Base-by-base conservation (phyloP, 1,140 invertebrate genomes). In the Pachyrhynchus sulphureomaculatus region DNA sequence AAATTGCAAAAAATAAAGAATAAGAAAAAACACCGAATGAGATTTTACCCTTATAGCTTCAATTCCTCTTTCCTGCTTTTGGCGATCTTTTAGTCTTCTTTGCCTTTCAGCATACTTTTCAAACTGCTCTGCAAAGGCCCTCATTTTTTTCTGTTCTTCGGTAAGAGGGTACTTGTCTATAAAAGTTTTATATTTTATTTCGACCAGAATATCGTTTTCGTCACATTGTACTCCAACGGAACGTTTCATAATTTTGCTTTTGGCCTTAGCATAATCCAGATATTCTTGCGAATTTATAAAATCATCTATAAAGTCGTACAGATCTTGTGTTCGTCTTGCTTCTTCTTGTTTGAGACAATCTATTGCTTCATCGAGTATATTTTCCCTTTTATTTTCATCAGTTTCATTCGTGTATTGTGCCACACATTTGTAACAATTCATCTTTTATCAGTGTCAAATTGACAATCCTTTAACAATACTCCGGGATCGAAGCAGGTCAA, bases 211-310 rank as follows among this genome's bases (percentile, higher is more conserved):
- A 48, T 67, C 65, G 8, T 61, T 52, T 13, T 17, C 5, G 23
- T 52, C 49, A 32, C 51, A 66, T n/a, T 64, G 62, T 2, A 49
- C 58, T 8, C 33, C 17, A 2, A 1, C 17, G 21, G 24, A 23
- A 9, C 37, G 23, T 21, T 67, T 67, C 2, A 41, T 36, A 15
- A 62, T 67, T 18, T 47, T 45, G 13, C 18, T 39, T 41, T 67
- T 67, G 5, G 41, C 56, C 20, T 45, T 23, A 4, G 62, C 2
- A 42, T 64, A 64, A 1, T 54, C 42, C 5, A 17, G 5, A 26
- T 65, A 67, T 41, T 67, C 66, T 47, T 67, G 10, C 10, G 66
- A 65, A n/a, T 37, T 33, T 9, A 67, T 17, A 39, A 67, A 67
- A 26, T 67, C 57, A 32, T 67, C 54, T n/a, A 67, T 52, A 53